phyloP scores from a whole-genome alignment of 2,113 vertebrate species.

The Misgurnus anguillicaudatus region DNA sequence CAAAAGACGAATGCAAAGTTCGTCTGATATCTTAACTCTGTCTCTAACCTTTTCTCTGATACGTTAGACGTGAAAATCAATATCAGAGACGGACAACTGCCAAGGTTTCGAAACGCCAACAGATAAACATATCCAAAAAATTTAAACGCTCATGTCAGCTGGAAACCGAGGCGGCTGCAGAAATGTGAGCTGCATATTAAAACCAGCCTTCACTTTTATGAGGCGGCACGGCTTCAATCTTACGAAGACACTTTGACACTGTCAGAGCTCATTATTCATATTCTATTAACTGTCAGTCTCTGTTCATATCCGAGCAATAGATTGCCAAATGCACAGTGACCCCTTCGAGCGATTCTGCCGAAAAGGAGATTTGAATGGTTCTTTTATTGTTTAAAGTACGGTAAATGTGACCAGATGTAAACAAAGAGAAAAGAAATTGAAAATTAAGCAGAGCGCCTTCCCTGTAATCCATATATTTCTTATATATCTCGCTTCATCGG shows the following conservation, averaged over 20 bases:
- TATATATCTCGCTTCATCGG: not conserved
- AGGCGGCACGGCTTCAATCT: constrained; percentile 37
- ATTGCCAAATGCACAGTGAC: constrained; percentile 12
- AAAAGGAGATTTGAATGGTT: constrained; percentile 25
- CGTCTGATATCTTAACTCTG: not conserved
- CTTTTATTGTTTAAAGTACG: constrained; percentile 25
- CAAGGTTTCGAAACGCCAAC: not conserved
- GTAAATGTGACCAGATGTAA: constrained; percentile 47
- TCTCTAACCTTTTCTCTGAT: not conserved
- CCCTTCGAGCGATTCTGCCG: constrained; percentile 32
- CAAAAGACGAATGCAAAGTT: constrained; percentile 2
- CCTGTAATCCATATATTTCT: not conserved
- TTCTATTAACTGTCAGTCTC: constrained; percentile 66
- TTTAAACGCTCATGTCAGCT: constrained; percentile 27
- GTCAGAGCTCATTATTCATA: constrained; percentile 75
- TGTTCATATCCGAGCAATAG: constrained; percentile 41
- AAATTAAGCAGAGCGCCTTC: constrained; percentile 2
- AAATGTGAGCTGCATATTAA: constrained; percentile 5
- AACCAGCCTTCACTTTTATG: constrained; percentile 20
- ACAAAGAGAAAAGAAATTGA: constrained; percentile 3
- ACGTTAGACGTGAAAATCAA: not conserved
- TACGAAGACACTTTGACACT: constrained; percentile 67
- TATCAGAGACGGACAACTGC: constrained; percentile 13
- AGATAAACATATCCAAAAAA: constrained; percentile 34
- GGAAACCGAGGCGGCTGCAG: not conserved